Evolutionary conservation across 1,140 invertebrate species (phyloP).

Genomic region (Pseudomyrmex sp.): DNA sequence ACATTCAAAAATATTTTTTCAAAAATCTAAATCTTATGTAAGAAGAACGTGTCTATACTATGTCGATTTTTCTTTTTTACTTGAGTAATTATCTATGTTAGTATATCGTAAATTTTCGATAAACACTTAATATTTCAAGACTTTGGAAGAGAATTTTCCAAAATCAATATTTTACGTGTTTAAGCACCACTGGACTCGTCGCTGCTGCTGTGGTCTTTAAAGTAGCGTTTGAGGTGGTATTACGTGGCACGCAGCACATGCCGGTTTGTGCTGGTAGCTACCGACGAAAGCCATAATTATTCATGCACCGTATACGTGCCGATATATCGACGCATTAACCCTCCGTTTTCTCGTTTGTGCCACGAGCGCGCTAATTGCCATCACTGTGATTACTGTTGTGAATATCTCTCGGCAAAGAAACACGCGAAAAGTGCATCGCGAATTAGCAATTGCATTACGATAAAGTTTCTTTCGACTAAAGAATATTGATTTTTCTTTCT

Average conservation of each 20-base stretch:
- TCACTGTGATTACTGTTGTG: constrained; percentile 34
- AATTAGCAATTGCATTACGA: constrained; percentile 10
- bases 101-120: no score
- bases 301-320: constrained; percentile 52
- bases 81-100: no score
- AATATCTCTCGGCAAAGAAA: neutral
- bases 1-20: no score
- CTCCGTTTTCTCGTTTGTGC: constrained; percentile 73
- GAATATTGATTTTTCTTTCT: neutral
- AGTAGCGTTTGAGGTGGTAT: constrained; percentile 60
- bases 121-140: no score
- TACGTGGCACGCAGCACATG: neutral
- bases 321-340: constrained; percentile 75
- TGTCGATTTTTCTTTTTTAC: no score
- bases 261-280: constrained; percentile 25
- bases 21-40: no score
- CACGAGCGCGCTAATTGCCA: constrained; percentile 73
- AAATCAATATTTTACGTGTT: constrained; percentile 2
- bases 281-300: constrained; percentile 66
- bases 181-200: constrained; percentile 12
- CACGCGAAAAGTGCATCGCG: constrained; percentile 17
- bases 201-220: constrained; percentile 58
- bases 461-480: neutral
- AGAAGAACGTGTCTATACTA: no score
- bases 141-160: neutral